These are phyloP conservation scores for Uromys caudimaculatus DNA, from an alignment of 2,797 vertebrate genomes.

Conservation along the genomic window DNA sequence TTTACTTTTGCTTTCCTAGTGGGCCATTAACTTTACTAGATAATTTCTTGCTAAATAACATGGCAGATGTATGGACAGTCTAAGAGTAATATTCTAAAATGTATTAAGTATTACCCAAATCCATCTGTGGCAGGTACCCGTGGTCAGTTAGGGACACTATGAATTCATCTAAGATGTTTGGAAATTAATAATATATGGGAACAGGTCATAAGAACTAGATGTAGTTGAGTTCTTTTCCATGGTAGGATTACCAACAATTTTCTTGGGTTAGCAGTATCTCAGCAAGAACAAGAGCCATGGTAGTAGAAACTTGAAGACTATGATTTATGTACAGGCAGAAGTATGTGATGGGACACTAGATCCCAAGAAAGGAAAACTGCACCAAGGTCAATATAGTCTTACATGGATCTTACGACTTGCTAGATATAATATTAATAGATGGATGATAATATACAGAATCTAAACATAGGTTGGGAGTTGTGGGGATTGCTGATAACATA, in stretches of 20 bases:
- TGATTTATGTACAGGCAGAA: background rate
- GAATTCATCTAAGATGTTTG: conserved; percentile 28
- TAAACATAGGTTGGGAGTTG: background rate
- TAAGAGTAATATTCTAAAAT: background rate
- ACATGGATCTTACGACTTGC: background rate
- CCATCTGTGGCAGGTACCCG: background rate
- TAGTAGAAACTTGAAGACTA: background rate
- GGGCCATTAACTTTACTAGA: conserved; percentile 55
- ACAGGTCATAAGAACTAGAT: background rate
- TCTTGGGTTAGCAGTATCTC: background rate
- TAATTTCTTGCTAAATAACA: conserved; percentile 67
- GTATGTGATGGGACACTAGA: fast-evolving
- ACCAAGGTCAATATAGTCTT: background rate
- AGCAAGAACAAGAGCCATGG: background rate
- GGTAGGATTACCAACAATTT: background rate
- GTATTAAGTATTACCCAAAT: background rate
- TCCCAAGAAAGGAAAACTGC: background rate
- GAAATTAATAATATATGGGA: conserved; percentile 37
- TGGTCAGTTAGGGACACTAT: background rate
- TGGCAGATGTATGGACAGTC: background rate
- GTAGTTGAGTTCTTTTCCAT: conserved; percentile 18
- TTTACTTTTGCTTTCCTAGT: conserved; percentile 69
- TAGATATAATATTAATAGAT: background rate
- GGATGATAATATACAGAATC: background rate
- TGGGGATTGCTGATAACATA: background rate